phyloP scores from a whole-genome alignment of 2,797 vertebrate genomes.

The Tenualosa thibaudeaui region DNA sequence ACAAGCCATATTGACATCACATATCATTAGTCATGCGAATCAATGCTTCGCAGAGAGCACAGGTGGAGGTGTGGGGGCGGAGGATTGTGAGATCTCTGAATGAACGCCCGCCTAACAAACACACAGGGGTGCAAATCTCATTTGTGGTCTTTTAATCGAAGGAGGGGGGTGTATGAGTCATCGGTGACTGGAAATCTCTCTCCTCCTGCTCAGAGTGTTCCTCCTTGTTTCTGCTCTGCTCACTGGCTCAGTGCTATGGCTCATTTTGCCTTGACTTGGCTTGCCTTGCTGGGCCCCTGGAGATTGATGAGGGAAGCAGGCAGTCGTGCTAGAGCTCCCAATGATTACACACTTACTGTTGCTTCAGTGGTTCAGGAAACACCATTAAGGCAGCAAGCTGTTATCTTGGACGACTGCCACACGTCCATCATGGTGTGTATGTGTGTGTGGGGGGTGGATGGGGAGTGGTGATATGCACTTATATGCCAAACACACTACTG shows the following conservation, averaged over 20 bases:
- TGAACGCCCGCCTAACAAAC: slow-evolving; percentile 25
- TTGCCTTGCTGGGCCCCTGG: neutral
- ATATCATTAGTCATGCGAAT: slow-evolving; percentile 11
- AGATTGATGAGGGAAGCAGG: slow-evolving; percentile 58
- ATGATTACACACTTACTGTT: slow-evolving; percentile 7
- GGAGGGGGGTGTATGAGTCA: slow-evolving; percentile 50
- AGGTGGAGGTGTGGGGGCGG: slow-evolving; percentile 9
- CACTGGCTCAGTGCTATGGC: slow-evolving; percentile 23
- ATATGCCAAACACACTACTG: neutral
- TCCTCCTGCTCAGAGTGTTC: slow-evolving; percentile 33
- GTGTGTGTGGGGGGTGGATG: too few relatives aligned
- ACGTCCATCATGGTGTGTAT: neutral
- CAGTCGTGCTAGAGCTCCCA: slow-evolving; percentile 52
- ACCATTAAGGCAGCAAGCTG: slow-evolving; percentile 16
- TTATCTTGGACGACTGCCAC: neutral
- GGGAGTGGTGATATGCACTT: too few relatives aligned
- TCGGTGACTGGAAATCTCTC: slow-evolving; percentile 55
- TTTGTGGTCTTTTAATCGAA: slow-evolving; percentile 28
- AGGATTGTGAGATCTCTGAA: neutral
- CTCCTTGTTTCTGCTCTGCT: neutral
- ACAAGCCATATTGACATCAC: neutral
- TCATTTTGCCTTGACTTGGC: slow-evolving; percentile 32
- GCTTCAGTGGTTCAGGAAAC: neutral
- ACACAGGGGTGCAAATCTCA: slow-evolving; percentile 14
- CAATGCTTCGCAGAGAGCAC: neutral